Conservation (phyloP, 2,113 vertebrate genomes). For the Cephalopholis sonnerati region DNA sequence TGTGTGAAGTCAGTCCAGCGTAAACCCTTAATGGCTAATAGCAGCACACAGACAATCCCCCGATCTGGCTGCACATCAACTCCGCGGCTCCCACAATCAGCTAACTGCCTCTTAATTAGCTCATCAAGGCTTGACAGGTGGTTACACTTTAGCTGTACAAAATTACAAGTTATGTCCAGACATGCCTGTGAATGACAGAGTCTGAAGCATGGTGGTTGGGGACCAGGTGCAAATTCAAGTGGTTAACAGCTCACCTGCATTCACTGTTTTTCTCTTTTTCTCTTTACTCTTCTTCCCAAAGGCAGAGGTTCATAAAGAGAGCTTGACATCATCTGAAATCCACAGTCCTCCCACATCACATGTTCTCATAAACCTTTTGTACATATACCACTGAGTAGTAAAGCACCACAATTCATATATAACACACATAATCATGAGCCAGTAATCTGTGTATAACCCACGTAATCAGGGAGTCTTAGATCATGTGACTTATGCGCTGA, state of each 20-base stretch:
- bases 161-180: slow-evolving; percentile 40
- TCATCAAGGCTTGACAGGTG: slow-evolving; percentile 65
- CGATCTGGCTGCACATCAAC: slow-evolving; percentile 34
- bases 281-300: background rate
- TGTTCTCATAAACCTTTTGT: no score
- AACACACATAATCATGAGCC: no score
- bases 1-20: slow-evolving; percentile 72
- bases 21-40: slow-evolving; percentile 71
- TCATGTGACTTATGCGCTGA: no score
- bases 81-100: slow-evolving; percentile 51
- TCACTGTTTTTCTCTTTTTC: background rate
- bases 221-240: slow-evolving; percentile 4
- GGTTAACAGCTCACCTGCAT: slow-evolving; percentile 14
- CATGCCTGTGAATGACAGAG: slow-evolving; percentile 20
- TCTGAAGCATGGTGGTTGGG: background rate
- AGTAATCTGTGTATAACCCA: no score
- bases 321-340: slow-evolving; percentile 6
- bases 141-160: slow-evolving; percentile 35
- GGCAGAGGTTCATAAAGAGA: background rate
- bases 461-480: no score
- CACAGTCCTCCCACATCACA: background rate
- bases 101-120: slow-evolving; percentile 70
- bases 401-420: no score
- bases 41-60: slow-evolving; percentile 43
- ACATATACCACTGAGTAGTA: no score